Evolutionary conservation across 2,888 invertebrate genomes (phyloP), one percentile per base, ranked within the genome.

Genomic region (Tigriopus californicus): DNA sequence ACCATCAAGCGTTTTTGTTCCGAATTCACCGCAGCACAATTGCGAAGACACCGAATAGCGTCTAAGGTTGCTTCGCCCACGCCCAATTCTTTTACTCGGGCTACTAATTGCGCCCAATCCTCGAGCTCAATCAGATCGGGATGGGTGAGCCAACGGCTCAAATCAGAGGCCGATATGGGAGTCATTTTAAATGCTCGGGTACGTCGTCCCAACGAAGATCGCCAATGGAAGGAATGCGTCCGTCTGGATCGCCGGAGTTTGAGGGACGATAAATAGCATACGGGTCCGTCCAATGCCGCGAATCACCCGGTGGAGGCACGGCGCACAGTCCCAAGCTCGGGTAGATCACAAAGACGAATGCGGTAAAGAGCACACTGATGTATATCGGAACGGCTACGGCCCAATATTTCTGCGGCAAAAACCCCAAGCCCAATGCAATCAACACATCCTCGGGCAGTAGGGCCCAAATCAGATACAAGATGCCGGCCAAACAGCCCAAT

Each of bases 381-480:
- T 84, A 82, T 63, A 89, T 79, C 0, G 94, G 92, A 53, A 91
- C 74, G 41, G 87, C 83, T 11, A 90, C 75, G 0, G 90, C 84
- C 85, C 92, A 94, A 69, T 91, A 89, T 70, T 86, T 83, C 68
- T 87, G 82, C 3, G 73, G 74, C 68, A 84, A 81, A 69, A 88
- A 90, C 33, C 83, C 82, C 58, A 91, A 76, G 41, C 85, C 83
- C 44, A 87, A 70, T 61, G 76, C 73, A 67, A 81, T 76, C 62
- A 89, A 75, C 71, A 80, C 78, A 25, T 76, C 68, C 65, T 82
- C 81, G 0, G 91, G 90, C 61, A 83, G 73, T 65, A 85, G 75
- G 13, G 91, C 85, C 94, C 95, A 95, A 57, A 85, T 72, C 54
- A 88, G 70, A 69, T 90, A 95, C 18, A 86, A 68, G 1, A 69